Evolutionary conservation across 2,888 invertebrate genomes (phyloP).

Genomic region (Drosophila yooni): DNA sequence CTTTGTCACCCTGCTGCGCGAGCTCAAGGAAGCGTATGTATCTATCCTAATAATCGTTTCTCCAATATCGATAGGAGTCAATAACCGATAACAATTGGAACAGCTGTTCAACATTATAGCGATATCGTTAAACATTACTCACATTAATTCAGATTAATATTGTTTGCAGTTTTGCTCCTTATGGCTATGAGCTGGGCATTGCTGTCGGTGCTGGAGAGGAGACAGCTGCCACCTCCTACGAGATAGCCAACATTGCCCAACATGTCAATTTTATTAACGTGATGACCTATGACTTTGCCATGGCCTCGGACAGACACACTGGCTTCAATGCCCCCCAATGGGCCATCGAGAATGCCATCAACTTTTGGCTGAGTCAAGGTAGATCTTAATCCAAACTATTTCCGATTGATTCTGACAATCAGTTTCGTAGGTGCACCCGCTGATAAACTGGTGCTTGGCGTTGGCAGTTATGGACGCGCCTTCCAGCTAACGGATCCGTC

Average conservation of each 20-base stretch:
- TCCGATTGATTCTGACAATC: not conserved
- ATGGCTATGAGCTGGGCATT: conserved; percentile 88
- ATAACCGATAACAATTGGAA: not conserved
- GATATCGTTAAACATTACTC: not conserved
- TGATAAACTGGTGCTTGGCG: conserved; percentile 93
- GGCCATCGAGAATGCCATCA: conserved; percentile 92
- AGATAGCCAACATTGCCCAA: conserved; percentile 63
- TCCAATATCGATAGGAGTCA: conserved; percentile 77
- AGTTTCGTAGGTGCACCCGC: conserved; percentile 85
- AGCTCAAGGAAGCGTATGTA: conserved; percentile 78
- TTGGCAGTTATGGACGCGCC: conserved; percentile 94
- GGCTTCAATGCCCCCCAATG: conserved; percentile 65
- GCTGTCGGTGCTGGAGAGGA: conserved; percentile 83
- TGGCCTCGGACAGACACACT: conserved; percentile 62
- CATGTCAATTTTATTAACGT: conserved; percentile 69
- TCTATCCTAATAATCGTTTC: conserved; percentile 68
- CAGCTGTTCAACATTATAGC: not conserved
- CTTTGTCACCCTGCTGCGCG: conserved; percentile 85
- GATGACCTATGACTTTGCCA: conserved; percentile 73
- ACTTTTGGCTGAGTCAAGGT: conserved; percentile 94
- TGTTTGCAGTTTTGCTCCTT: conserved; percentile 55
- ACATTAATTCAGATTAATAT: not conserved
- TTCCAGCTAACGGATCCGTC: conserved; percentile 89
- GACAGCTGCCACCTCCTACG: conserved; percentile 54
- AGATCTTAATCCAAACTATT: not conserved